These are phyloP conservation scores for Lasioglossum pauxillum DNA, from an alignment of 2,888 invertebrate species.

Conservation along the genomic window DNA sequence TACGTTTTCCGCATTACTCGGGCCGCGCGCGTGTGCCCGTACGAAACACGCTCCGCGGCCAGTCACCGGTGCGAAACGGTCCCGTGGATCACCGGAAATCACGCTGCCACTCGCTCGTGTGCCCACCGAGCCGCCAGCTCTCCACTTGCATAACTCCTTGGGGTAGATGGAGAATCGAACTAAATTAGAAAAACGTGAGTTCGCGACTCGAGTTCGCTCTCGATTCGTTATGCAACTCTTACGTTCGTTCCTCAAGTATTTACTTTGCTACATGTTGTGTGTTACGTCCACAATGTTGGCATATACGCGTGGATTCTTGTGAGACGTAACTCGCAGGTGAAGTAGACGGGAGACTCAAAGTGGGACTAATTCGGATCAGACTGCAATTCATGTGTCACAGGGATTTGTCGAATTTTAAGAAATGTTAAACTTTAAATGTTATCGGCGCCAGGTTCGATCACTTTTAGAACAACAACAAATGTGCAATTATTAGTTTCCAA, in stretches of 20 bases:
- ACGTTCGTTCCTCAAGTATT: not conserved
- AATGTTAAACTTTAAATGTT: too few relatives aligned
- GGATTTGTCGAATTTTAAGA: not conserved
- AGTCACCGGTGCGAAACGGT: not conserved
- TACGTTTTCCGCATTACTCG: constrained; percentile 8
- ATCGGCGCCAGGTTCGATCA: too few relatives aligned
- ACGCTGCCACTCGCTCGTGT: not conserved
- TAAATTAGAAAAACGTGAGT: constrained; percentile 26
- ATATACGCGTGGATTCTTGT: not conserved
- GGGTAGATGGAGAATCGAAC: constrained; percentile 9
- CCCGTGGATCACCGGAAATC: not conserved
- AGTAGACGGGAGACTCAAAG: not conserved
- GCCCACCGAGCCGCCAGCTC: not conserved
- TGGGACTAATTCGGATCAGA: not conserved
- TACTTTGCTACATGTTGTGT: not conserved
- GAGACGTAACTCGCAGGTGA: not conserved
- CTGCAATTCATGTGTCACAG: not conserved
- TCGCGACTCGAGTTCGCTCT: constrained; percentile 16
- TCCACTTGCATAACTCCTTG: constrained; percentile 10
- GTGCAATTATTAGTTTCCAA: too few relatives aligned
- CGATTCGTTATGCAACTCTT: constrained; percentile 11
- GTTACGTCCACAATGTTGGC: not conserved
- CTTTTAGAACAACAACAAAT: too few relatives aligned
- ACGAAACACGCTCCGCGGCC: not conserved
- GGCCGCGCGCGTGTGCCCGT: not conserved